These are phyloP conservation scores for Dasysyrphus tricinctus DNA, from an alignment of 2,888 invertebrate genomes.

Conservation along the genomic window DNA sequence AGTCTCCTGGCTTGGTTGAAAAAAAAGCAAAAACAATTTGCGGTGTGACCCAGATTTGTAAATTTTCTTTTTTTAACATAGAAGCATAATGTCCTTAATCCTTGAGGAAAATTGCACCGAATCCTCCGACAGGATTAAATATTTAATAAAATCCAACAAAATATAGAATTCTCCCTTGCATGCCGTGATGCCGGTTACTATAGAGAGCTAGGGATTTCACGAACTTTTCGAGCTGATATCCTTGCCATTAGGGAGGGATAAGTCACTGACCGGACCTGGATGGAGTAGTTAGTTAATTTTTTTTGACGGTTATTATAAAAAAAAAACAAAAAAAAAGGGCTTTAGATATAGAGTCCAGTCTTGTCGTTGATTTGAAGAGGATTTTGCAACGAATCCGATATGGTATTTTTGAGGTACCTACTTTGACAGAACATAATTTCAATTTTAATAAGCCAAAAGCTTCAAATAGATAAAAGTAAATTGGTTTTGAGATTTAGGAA, in stretches of 20 bases:
- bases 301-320: conserved; percentile 19
- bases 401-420: neutral
- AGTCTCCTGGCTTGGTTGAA: neutral
- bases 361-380: neutral
- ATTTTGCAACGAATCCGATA: conserved; percentile 24
- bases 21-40: conserved; percentile 11
- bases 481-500: no score
- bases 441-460: conserved; percentile 4
- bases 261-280: conserved; percentile 17
- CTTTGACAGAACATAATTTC: neutral
- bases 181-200: neutral
- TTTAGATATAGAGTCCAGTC: conserved; percentile 32
- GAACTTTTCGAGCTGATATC: neutral
- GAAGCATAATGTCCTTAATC: conserved; percentile 28
- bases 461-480: neutral
- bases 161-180: neutral
- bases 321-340: conserved; percentile 39
- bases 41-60: conserved; percentile 58
- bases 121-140: conserved; percentile 62
- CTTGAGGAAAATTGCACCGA: conserved; percentile 64
- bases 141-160: conserved; percentile 48
- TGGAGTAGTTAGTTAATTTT: conserved; percentile 28
- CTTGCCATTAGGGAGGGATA: neutral
- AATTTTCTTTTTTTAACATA: neutral
- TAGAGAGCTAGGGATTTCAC: conserved; percentile 11